A percentile compares a stretch with the other conserved stretches of the same genome.
Conservation (phyloP, 2,888 invertebrate species). For the Hyposoter didymator region DNA sequence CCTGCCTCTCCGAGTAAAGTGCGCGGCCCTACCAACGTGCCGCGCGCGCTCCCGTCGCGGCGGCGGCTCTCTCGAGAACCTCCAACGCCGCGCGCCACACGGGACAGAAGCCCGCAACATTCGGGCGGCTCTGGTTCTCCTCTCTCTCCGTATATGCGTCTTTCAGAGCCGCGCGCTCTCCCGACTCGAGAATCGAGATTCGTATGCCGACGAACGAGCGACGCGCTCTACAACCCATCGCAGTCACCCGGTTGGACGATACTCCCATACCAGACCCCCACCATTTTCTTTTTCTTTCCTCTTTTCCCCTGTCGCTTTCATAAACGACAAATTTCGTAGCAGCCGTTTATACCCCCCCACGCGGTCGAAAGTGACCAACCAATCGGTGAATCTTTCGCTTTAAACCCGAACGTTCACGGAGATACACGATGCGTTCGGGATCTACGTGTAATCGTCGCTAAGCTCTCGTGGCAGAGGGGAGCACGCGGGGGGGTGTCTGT, state of each 20-base stretch:
- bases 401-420: slow-evolving; percentile 32
- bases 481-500: slow-evolving; percentile 2
- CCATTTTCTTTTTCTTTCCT: neutral
- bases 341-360: slow-evolving; percentile 22
- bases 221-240: slow-evolving; percentile 78
- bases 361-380: neutral
- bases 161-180: neutral
- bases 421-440: slow-evolving; percentile 15
- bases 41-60: slow-evolving; percentile 63
- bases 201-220: slow-evolving; percentile 70
- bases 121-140: slow-evolving; percentile 7
- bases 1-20: slow-evolving; percentile 75
- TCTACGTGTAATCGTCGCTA: neutral
- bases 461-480: neutral
- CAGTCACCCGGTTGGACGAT: slow-evolving; percentile 73
- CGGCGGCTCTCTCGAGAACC: slow-evolving; percentile 50
- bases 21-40: slow-evolving; percentile 70
- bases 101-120: slow-evolving; percentile 41
- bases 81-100: slow-evolving; percentile 43
- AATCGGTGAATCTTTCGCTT: slow-evolving; percentile 1
- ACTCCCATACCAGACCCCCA: slow-evolving; percentile 64
- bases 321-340: slow-evolving; percentile 15
- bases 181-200: slow-evolving; percentile 32
- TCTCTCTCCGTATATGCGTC: neutral
- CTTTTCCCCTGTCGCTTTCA: slow-evolving; percentile 9